Base-by-base conservation (phyloP, 2,113 vertebrate genomes). In the Nothobranchius furzeri region DNA sequence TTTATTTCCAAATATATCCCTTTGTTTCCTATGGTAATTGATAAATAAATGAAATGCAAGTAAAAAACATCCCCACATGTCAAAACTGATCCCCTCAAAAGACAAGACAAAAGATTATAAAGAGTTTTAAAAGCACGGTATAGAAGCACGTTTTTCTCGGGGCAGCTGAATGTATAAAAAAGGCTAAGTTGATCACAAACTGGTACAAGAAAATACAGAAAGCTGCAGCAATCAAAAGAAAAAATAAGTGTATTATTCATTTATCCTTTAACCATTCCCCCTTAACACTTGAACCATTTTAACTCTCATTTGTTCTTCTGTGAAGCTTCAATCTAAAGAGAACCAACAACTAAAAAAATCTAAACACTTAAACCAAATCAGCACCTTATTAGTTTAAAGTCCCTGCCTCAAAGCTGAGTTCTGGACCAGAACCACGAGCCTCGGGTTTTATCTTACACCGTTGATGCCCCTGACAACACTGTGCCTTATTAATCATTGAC, bases 401-500 rank as follows among this genome's bases (percentile, higher is more conserved):
- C 30, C 30, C 30, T 66, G 78, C 76, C 67, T 64, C 63, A 61
- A 25, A 60, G 78, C 59, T 65, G 85, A 85, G 83, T 82, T 72
- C 3, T 12, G 86, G 61, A 68, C 65, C 65, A 76, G 78, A 73
- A 75, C 86, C 51, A 3, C 14, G 70, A 69, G 65, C 67, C 45
- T 3, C 56, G 36, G 42, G 70, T 89, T 84, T 92, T 79, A 67
- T 61, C 82, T 88, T 89, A 82, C 86, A 68, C 57, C 65, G 72
- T 61, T 47, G 47, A 63, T 20, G 69, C 81, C 82, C 80, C 62
- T 47, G 71, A 87, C 85, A 83, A 83, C 83, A 73, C 72, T 71
- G 73, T 64, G 75, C 82, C 87, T 85, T 91, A 91, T 91, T 88
- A 92, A 93, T 93, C 81, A 92, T 91, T 92, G 87, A 92, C 87